Evolutionary conservation across 2,888 invertebrate genomes (phyloP).

Genomic region (Pollenia amentaria): DNA sequence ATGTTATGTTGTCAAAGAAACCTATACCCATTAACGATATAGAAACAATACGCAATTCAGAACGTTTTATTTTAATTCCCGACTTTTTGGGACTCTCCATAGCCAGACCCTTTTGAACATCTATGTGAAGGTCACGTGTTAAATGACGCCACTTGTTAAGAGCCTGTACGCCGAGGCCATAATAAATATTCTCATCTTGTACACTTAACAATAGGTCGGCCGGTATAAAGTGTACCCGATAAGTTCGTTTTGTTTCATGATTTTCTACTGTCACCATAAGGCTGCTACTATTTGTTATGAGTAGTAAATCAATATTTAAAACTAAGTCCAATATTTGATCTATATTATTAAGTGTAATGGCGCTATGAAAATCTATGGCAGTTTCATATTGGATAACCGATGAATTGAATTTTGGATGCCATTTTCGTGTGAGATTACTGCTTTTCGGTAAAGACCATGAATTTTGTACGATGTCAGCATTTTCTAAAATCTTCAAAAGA

Average conservation of each 20-base stretch:
- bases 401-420: constrained; percentile 86
- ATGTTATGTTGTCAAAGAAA: constrained; percentile 90
- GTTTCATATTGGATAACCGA: constrained; percentile 90
- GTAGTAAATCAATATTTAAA: constrained; percentile 89
- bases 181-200: constrained; percentile 92
- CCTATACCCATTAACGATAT: constrained; percentile 90
- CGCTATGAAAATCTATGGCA: constrained; percentile 88
- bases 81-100: constrained; percentile 82
- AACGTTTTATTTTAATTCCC: constrained; percentile 81
- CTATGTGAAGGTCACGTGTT: constrained; percentile 94
- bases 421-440: constrained; percentile 87
- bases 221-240: constrained; percentile 93
- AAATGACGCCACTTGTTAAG: constrained; percentile 90
- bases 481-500: constrained; percentile 87
- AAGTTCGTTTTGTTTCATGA: constrained; percentile 91
- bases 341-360: constrained; percentile 88
- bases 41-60: constrained; percentile 86
- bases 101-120: constrained; percentile 95
- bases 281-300: constrained; percentile 91
- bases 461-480: constrained; percentile 88
- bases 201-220: constrained; percentile 90
- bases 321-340: constrained; percentile 90
- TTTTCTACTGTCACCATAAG: constrained; percentile 91
- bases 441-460: constrained; percentile 91
- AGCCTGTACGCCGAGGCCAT: constrained; percentile 89